phyloP scores from a whole-genome alignment of 2,888 invertebrate species.

The Penaeus monodon region DNA sequence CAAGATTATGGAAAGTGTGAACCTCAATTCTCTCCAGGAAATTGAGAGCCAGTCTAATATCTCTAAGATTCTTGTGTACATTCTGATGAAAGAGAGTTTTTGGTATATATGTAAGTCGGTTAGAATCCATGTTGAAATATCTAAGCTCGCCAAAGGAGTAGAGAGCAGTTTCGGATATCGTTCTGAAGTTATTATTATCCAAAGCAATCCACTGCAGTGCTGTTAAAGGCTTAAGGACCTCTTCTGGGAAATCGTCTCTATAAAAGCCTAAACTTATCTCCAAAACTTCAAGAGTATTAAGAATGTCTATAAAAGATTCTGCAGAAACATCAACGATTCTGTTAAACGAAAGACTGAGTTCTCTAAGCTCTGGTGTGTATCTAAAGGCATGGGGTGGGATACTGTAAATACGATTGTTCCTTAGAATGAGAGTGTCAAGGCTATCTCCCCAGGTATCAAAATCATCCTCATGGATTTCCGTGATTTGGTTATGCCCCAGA shows the following conservation, averaged over 20 bases:
- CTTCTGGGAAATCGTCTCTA: slow-evolving; percentile 83
- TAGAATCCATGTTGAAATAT: slow-evolving; percentile 88
- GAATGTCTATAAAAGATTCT: slow-evolving; percentile 83
- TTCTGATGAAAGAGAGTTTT: slow-evolving; percentile 79
- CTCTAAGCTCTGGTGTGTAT: slow-evolving; percentile 82
- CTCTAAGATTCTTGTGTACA: slow-evolving; percentile 80
- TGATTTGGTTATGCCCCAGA: slow-evolving; percentile 88
- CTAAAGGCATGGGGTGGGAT: slow-evolving; percentile 79
- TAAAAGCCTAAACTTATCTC: slow-evolving; percentile 86
- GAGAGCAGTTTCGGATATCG: slow-evolving; percentile 74
- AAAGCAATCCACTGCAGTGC: slow-evolving; percentile 86
- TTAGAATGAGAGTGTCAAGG: slow-evolving; percentile 83
- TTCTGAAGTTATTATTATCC: slow-evolving; percentile 89
- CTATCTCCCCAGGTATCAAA: slow-evolving; percentile 84
- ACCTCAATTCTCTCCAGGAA: slow-evolving; percentile 79
- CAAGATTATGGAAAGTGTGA: slow-evolving; percentile 80
- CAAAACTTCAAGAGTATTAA: slow-evolving; percentile 82
- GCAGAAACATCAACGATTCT: slow-evolving; percentile 85
- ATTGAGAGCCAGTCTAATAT: slow-evolving; percentile 86
- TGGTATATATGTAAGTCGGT: slow-evolving; percentile 81
- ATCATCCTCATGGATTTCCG: slow-evolving; percentile 81
- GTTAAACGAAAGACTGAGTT: slow-evolving; percentile 92
- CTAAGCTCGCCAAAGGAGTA: slow-evolving; percentile 77
- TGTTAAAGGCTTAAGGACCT: slow-evolving; percentile 80
- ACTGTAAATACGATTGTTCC: slow-evolving; percentile 85